These are phyloP conservation scores for Sisor rabdophorus DNA, from an alignment of 2,113 vertebrate genomes.

Conservation along the genomic window DNA sequence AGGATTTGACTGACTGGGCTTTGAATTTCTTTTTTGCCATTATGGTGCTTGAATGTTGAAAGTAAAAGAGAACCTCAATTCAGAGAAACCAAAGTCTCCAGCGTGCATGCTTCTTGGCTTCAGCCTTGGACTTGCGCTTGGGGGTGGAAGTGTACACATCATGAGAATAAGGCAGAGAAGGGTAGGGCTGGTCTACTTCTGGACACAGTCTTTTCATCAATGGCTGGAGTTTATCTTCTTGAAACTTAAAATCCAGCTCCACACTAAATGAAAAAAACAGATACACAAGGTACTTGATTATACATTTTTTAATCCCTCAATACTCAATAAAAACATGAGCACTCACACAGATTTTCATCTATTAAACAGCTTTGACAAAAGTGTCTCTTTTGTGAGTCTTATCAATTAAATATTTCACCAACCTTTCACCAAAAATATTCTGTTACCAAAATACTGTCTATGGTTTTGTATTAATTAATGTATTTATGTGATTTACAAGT, in stretches of 20 bases:
- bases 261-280: constrained; percentile 73
- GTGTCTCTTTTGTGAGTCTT: too few species aligned
- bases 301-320: background rate
- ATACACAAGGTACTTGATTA: background rate
- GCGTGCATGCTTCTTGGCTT: constrained; percentile 96
- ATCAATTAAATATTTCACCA: too few species aligned
- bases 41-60: background rate
- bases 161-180: constrained; percentile 92
- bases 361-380: too few species aligned
- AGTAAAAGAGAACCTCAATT: constrained; percentile 42
- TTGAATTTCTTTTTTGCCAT: background rate
- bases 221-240: constrained; percentile 97
- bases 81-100: constrained; percentile 99
- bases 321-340: too few species aligned
- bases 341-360: too few species aligned
- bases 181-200: constrained; percentile 81
- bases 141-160: constrained; percentile 92
- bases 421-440: too few species aligned
- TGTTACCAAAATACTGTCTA: too few species aligned
- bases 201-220: constrained; percentile 93
- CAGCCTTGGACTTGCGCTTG: constrained; percentile 98
- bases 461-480: too few species aligned
- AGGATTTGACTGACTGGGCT: constrained; percentile 18
- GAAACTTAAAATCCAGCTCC: constrained; percentile 97
- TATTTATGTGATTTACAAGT: too few species aligned